Evolutionary conservation across 37 sponge, comb jelly and placozoan species (phyloP).

Genomic region (Corticium candelabrum): DNA sequence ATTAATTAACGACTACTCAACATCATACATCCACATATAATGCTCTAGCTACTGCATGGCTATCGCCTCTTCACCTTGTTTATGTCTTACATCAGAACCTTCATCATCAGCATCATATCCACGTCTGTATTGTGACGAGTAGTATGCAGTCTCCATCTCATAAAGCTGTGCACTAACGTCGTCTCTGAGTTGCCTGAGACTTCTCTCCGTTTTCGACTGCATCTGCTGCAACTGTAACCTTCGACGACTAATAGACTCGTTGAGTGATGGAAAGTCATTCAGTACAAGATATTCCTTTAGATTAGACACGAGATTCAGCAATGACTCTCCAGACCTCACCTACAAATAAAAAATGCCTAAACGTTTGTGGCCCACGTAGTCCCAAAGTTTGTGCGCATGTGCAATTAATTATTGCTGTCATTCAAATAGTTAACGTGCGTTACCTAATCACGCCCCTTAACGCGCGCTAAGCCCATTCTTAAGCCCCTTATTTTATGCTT

Average conservation of each 20-base stretch:
- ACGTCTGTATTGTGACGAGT: no score
- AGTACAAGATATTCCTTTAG: constrained; percentile 78
- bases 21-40: no score
- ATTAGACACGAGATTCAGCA: constrained; percentile 66
- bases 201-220: constrained; percentile 9
- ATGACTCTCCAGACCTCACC: constrained; percentile 76
- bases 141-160: neutral
- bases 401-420: neutral
- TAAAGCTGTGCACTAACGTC: neutral
- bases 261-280: constrained; percentile 84
- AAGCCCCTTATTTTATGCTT: no score
- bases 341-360: constrained; percentile 6
- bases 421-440: no score
- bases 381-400: neutral
- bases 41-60: no score
- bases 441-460: no score
- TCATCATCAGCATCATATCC: no score
- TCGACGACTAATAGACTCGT: constrained; percentile 40
- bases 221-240: constrained; percentile 22
- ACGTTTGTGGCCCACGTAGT: no score
- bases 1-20: no score
- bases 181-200: constrained; percentile 14
- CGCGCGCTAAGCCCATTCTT: no score
- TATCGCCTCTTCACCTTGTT: no score
- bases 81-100: no score